Conservation (phyloP, 2,888 invertebrate genomes). For the Furcula furcula region DNA sequence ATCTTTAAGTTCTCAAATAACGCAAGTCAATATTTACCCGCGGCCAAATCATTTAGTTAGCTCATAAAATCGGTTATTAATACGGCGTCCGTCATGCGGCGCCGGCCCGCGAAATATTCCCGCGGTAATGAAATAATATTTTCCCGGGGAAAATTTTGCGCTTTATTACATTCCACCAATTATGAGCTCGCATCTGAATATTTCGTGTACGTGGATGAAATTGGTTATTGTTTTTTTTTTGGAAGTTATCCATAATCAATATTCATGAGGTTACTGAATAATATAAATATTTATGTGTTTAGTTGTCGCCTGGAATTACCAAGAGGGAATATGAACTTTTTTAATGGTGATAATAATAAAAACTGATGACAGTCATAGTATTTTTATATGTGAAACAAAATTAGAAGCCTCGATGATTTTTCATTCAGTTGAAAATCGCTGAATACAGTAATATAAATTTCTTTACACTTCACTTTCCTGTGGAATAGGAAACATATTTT, state of each 20-base stretch:
- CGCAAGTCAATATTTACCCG: conserved; percentile 23
- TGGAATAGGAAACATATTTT: conserved; percentile 19
- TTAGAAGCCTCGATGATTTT: no score
- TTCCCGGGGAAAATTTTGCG: conserved; percentile 18
- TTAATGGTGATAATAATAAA: no score
- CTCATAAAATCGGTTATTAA: conserved; percentile 37
- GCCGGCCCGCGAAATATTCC: conserved; percentile 24
- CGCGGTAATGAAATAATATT: conserved; percentile 27
- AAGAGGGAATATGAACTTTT: no score
- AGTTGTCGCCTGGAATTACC: no score
- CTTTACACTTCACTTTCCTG: conserved; percentile 1
- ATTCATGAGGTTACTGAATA: no score
- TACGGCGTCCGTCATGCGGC: conserved; percentile 23
- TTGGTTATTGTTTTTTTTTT: not conserved
- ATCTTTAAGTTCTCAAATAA: no score
- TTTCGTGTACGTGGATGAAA: conserved; percentile 1
- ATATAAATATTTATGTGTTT: no score
- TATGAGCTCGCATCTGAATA: conserved; percentile 9
- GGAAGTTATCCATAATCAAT: not conserved
- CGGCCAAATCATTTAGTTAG: conserved; percentile 30
- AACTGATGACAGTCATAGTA: no score
- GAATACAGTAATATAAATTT: not conserved
- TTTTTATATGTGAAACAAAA: no score
- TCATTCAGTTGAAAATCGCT: no score
- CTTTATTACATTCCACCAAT: conserved; percentile 16